Base-by-base conservation (phyloP, 2,113 vertebrate species). In the Numida meleagris region DNA sequence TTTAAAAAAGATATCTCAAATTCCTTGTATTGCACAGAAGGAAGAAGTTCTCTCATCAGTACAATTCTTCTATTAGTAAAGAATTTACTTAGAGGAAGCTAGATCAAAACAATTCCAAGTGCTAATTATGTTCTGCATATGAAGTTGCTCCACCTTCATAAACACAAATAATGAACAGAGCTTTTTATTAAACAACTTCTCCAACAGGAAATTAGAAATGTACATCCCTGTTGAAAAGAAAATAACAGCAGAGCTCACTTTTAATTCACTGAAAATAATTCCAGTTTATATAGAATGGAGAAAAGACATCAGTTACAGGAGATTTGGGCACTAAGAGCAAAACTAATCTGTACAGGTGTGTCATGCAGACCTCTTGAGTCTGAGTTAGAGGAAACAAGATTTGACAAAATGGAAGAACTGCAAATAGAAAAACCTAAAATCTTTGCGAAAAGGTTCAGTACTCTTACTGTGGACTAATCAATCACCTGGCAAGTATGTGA, bases 71-170 rank as follows among this genome's bases (percentile, higher is more conserved):
- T 87, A 63, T 91, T 94, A 97, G 68, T n/a, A 61, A 94, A 88
- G 80, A 62, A 40, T 90, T 94, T 95, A 91, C 88, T 75, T 89
- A 78, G 78, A 93, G 51, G 94, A 94, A 95, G 86, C 45, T 36
- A 89, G 89, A 96, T 97, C 94, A 95, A 96, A 96, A 96, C 87
- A 89, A 74, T 58, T 85, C 63, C 72, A 89, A 90, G 70, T 87
- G 84, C 83, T 95, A 95, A 97, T 95, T 95, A 93, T 40, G 21
- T 76, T 94, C 82, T 86, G 82, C 31, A 34, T 83, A 53, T 85
- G 59, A 93, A 93, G 76, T 51, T 62, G 53, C 74, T 94, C 89
- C 87, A 95, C 89, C 87, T 95, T 93, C 40, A 23, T 31, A 93
- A 94, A 43, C 29, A 75, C 76, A 86, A 66, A 75, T 76, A 95